Evolutionary conservation across 1,140 invertebrate genomes (phyloP).

Genomic region (Argopecten irradians): DNA sequence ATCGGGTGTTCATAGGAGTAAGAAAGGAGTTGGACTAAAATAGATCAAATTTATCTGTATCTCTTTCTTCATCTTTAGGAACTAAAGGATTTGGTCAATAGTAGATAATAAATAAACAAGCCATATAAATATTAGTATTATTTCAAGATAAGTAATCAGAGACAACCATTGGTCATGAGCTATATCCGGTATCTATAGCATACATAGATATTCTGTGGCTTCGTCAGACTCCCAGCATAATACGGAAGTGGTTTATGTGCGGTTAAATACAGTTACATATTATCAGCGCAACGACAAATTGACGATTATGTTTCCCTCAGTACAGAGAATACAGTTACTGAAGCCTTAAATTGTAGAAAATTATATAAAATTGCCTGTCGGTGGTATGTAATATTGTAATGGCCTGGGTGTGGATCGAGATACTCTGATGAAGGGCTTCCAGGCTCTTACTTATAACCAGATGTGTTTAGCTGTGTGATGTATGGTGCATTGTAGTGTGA

Average conservation of each 20-base stretch:
- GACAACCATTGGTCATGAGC: too few species aligned
- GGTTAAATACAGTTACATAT: background rate
- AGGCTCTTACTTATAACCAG: background rate
- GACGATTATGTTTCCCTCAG: background rate
- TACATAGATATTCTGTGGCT: background rate
- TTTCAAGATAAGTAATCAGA: too few species aligned
- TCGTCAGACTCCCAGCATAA: background rate
- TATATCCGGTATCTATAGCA: too few species aligned
- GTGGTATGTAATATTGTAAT: background rate
- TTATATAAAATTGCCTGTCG: conserved; percentile 17
- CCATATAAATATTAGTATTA: too few species aligned
- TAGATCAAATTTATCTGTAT: too few species aligned
- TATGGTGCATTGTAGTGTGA: background rate
- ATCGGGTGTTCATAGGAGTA: too few species aligned
- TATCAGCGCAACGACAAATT: conserved; percentile 9
- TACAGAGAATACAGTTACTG: background rate
- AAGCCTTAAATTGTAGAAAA: background rate
- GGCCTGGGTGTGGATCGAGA: background rate
- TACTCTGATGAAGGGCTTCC: background rate
- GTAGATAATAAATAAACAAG: too few species aligned
- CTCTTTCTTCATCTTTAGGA: too few species aligned
- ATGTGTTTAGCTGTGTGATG: background rate
- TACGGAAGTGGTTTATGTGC: background rate
- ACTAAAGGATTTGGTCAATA: too few species aligned
- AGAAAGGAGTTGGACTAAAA: too few species aligned